Evolutionary conservation across 2,888 invertebrate species (phyloP), one percentile per base, ranked within the genome.

Genomic region (Thalpophila matura): DNA sequence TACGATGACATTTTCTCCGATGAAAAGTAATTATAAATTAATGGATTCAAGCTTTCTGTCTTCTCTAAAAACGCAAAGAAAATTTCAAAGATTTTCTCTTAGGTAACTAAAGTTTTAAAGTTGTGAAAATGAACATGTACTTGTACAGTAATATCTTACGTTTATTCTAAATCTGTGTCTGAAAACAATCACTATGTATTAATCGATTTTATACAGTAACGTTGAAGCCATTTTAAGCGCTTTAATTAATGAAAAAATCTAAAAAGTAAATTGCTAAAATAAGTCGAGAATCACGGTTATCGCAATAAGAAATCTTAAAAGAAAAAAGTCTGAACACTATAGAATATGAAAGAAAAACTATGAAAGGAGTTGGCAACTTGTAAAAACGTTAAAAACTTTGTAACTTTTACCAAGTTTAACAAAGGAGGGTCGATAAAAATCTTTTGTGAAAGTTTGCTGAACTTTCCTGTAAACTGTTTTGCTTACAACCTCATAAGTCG

Each of bases 391-490:
- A 70, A 61, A 72, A 71, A 71, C 59, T 76, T 63, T 12, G 55
- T 60, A 67, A 63, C 69, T 69, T 71, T 68, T 50, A 46, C 53
- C 1, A 66, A 67, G 60, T 72, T 65, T 65, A 38, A 77, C 79
- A 78, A 74, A 74, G 67, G 71, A 60, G 57, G 60, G 49, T 63
- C 62, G 72, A 75, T 77, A 74, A 61, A 77, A 78, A 78, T 78
- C 79, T 72, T 77, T 77, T 77, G 66, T 69, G 31, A 64, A 70
- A 70, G 59, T 80, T 77, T 18, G 20, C n/a, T 6, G 31, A 60
- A 79, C 29, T 75, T 74, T 43, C 55, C 38, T 72, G 59, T 68
- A 70, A 75, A 80, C 66, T 70, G 75, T 68, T 75, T 77, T 80
- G 68, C 68, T 72, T 72, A 68, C 50, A 65, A 67, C 40, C 68